Evolutionary conservation across 1,140 invertebrate genomes (phyloP), one percentile per base, ranked within the genome.

Genomic region (Augochlora pura): DNA sequence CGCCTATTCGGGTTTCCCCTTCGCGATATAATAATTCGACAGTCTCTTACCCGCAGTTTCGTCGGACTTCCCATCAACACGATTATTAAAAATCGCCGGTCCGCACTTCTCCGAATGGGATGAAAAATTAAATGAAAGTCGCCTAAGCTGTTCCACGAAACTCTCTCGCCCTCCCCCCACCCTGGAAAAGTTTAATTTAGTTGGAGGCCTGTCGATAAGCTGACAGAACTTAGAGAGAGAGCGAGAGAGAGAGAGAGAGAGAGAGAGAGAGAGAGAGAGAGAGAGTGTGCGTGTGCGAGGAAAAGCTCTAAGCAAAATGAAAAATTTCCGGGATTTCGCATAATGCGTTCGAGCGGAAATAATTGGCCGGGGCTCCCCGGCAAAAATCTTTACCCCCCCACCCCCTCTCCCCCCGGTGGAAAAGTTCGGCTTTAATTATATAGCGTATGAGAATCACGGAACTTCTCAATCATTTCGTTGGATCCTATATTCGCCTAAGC

Each of bases 71-170:
- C 16, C 6, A 57, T n/a, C 54, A 8, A 9, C 54, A 57, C 54
- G 21, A 57, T n/a, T 57, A 57, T n/a, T 57, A n/a, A 57, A 57
- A 23, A 57, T n/a, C 7, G 21, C 4, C 52, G 16, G 42, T 46
- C 18, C 54, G 54, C n/a, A 57, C 3, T 57, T 23, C 54, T 9
- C 8, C 54, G 54, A 57, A n/a, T 57, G 54, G n/a, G n/a, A 57
- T 57, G 54, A n/a, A 57, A 57, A n/a, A 57, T 57, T 57, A 57
- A 57, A 57, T 57, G 54, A 57, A 57, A 57, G 54, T 57, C 54
- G 8, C 18, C 18, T 57, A 57, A 57, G 54, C 57, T 12, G 25
- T 59, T 14, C 23, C 12, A 25, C 25, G n/a, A 25, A 59, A 59
- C n/a, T 59, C 25, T 14, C 57, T 10, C 10, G 9, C n/a, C n/a